phyloP scores from a whole-genome alignment of 2,797 vertebrate genomes.

The Coreius guichenoti region DNA sequence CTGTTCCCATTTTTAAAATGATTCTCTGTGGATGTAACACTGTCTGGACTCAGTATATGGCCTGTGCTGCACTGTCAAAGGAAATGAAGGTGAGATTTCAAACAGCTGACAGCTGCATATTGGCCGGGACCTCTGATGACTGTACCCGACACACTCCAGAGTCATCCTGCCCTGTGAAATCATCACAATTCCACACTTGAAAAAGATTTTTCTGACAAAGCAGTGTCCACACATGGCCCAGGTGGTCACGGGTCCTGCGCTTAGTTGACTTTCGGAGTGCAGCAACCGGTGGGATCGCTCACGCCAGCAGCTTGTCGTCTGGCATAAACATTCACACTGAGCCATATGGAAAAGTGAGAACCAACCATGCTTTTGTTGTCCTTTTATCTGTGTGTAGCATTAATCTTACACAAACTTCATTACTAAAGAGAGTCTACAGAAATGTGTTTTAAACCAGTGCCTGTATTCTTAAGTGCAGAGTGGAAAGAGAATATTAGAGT shows the following conservation, averaged over 20 bases:
- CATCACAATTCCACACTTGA: slow-evolving; percentile 32
- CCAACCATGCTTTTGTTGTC: neutral
- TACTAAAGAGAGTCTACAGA: slow-evolving; percentile 2
- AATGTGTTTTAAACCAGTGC: slow-evolving; percentile 27
- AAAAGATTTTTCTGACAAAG: slow-evolving; percentile 21
- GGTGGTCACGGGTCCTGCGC: slow-evolving; percentile 27
- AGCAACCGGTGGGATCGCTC: slow-evolving; percentile 14
- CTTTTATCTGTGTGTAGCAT: neutral
- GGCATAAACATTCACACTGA: slow-evolving; percentile 30
- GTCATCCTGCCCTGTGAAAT: slow-evolving; percentile 30
- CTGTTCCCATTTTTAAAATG: neutral
- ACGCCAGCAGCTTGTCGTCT: slow-evolving; percentile 26
- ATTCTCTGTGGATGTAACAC: neutral
- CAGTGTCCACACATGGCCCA: slow-evolving; percentile 30
- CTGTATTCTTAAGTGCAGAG: slow-evolving; percentile 26
- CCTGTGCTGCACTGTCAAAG: slow-evolving; percentile 12
- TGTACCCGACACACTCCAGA: slow-evolving; percentile 16
- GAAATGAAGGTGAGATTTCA: slow-evolving; percentile 35
- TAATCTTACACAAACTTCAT: neutral
- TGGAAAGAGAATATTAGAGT: slow-evolving; percentile 48
- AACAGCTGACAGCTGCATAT: slow-evolving; percentile 35
- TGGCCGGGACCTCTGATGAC: slow-evolving; percentile 16
- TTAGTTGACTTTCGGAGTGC: slow-evolving; percentile 33
- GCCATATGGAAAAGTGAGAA: neutral
- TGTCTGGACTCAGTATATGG: slow-evolving; percentile 10